Evolutionary conservation across 2,113 vertebrate genomes (phyloP), one percentile per base, ranked within the genome.

Genomic region (Mola mola): DNA sequence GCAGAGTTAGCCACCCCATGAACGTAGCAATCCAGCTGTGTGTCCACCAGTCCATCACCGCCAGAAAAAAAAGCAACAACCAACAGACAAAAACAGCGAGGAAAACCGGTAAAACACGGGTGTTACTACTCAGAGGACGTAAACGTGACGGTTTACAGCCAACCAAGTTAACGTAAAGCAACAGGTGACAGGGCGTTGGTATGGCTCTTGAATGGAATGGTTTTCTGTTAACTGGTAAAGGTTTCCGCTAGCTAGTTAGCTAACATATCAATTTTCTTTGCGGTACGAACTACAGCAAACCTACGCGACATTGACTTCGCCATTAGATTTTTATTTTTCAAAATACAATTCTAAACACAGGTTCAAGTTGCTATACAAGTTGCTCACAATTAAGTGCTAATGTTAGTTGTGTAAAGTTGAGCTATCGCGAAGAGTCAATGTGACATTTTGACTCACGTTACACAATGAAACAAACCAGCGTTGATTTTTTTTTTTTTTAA

Each of bases 11-110:
- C 57, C 46, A 44, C 59, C n/a, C 47, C 19, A 52, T 53, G 57
- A 43, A 60, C 11, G 11, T 15, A 70, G 63, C 62, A 25, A 40
- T 44, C 73, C 77, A 86, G 80, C 72, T 83, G 72, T 68, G 72
- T 68, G 77, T 28, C 65, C 78, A 33, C 12, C 16, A 17, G 48
- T 73, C 37, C 57, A 73, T 79, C 68, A 72, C 9, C 64, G 40
- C 38, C 21, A 33, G 4, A 12, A 28, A 25, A 22, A 25, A 3
- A 15, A 22, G 40, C 29, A 22, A 15, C 28, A 37, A 61, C 1
- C 11, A 31, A 41, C 6, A 20, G 3, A 17, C 0, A 21, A 38
- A 58, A 50, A 16, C 25, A 24, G 8, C 12, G 1, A 40, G 26
- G 1, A 11, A 20, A 11, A 19, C 11, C 15, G 0, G 6, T 5